Percentiles rank a stretch among this genome's conserved stretches.
Evolutionary conservation across 2,797 vertebrate species (phyloP).

Genomic region (Thamnophis elegans): DNA sequence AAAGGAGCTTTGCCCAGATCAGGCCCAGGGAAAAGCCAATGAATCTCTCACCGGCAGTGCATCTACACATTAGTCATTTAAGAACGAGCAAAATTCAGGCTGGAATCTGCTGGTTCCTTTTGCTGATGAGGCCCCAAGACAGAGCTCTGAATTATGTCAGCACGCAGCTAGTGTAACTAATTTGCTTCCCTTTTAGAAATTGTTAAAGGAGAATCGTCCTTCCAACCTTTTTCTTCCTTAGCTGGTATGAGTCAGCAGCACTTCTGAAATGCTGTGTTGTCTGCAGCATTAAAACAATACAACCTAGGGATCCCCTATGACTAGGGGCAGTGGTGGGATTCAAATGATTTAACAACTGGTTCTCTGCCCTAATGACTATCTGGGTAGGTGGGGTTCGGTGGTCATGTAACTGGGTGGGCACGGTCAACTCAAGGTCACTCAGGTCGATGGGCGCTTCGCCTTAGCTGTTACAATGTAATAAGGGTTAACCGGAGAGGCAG

Average conservation of each 20-base stretch:
- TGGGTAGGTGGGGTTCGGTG: too few species aligned
- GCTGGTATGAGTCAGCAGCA: not conserved
- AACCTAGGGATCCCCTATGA: not conserved
- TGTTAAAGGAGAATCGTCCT: not conserved
- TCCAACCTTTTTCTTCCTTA: not conserved
- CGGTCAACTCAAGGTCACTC: too few species aligned
- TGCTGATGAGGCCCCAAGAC: not conserved
- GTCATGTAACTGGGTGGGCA: too few species aligned
- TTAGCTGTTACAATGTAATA: too few species aligned
- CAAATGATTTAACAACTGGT: too few species aligned
- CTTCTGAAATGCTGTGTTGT: not conserved
- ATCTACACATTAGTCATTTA: not conserved
- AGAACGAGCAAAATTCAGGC: not conserved
- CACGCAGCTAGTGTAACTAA: not conserved
- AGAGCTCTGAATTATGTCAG: not conserved
- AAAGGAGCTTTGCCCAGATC: not conserved
- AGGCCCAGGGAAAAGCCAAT: not conserved
- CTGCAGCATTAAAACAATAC: not conserved
- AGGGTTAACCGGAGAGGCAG: too few species aligned
- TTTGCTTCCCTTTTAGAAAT: not conserved
- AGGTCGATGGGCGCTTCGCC: too few species aligned
- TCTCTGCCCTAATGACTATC: too few species aligned
- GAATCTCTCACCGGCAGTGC: not conserved
- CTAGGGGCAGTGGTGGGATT: too few species aligned
- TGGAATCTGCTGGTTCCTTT: not conserved